These are phyloP conservation scores for Melopsittacus undulatus DNA, from an alignment of 2,797 vertebrate species.

Conservation along the genomic window DNA sequence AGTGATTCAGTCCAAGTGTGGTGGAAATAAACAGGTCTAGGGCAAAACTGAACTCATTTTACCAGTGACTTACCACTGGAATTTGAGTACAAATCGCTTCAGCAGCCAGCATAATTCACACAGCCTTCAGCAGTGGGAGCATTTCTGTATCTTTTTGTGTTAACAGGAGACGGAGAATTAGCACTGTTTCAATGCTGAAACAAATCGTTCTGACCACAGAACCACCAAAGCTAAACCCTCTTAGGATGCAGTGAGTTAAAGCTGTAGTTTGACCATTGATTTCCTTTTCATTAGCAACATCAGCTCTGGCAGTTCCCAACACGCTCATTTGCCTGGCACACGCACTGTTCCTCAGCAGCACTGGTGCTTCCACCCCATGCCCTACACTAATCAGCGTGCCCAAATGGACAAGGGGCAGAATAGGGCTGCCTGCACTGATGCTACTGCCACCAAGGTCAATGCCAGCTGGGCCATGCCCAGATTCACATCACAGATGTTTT, in stretches of 20 bases:
- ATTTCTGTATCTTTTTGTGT: not conserved
- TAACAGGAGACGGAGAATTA: not conserved
- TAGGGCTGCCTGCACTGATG: not conserved
- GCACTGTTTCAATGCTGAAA: not conserved
- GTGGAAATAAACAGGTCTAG: not conserved
- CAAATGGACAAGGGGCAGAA: accelerated
- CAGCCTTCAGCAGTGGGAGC: not conserved
- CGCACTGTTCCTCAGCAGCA: not conserved
- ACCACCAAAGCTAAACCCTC: not conserved
- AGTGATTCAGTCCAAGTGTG: not conserved
- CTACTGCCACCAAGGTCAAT: not conserved
- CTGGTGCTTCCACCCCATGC: not conserved
- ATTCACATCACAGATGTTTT: not conserved
- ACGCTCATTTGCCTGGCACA: accelerated
- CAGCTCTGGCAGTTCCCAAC: not conserved
- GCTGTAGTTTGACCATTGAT: not conserved
- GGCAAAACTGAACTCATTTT: constrained; percentile 3
- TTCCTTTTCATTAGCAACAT: not conserved
- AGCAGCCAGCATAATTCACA: not conserved
- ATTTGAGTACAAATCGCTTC: not conserved
- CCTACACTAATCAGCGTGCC: not conserved
- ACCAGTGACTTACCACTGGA: not conserved
- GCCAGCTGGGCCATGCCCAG: no score
- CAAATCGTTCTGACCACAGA: not conserved
- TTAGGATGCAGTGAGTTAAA: not conserved